Evolutionary conservation across 2,888 invertebrate species (phyloP).

Genomic region (Helleia helle): DNA sequence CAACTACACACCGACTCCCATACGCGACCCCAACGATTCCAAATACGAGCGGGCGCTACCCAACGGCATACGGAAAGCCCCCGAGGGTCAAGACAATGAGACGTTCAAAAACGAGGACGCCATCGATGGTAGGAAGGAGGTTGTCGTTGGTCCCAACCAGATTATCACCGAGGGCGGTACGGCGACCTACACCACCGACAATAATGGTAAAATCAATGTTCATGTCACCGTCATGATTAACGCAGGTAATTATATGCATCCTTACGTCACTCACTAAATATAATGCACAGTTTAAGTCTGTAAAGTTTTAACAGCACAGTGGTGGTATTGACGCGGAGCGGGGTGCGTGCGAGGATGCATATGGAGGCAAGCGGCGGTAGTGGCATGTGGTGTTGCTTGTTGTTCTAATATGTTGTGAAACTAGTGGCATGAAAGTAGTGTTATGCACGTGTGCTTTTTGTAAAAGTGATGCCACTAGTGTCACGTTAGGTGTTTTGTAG

Average conservation of each 20-base stretch:
- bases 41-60: conserved; percentile 52
- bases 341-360: conserved; percentile 64
- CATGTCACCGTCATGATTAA: conserved; percentile 91
- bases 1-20: conserved; percentile 54
- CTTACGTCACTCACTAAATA: conserved; percentile 37
- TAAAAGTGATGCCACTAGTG: no score
- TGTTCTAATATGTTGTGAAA: no score
- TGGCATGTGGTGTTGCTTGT: conserved; percentile 11
- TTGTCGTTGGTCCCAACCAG: conserved; percentile 58
- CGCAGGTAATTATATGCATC: conserved; percentile 76
- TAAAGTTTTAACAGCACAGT: conserved; percentile 20
- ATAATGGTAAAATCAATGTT: conserved; percentile 92
- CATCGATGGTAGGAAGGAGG: conserved; percentile 74
- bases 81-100: conserved; percentile 89
- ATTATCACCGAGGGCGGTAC: conserved; percentile 67
- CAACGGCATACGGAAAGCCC: conserved; percentile 78
- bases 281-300: not conserved
- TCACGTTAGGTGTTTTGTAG: no score
- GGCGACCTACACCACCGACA: conserved; percentile 78
- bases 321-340: conserved; percentile 38
- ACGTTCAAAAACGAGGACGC: conserved; percentile 75
- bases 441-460: no score
- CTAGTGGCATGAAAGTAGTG: no score
- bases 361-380: conserved; percentile 61
- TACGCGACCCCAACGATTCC: conserved; percentile 28